Evolutionary conservation across 2,113 vertebrate species (phyloP).

Genomic region (Hepsetus odoe): DNA sequence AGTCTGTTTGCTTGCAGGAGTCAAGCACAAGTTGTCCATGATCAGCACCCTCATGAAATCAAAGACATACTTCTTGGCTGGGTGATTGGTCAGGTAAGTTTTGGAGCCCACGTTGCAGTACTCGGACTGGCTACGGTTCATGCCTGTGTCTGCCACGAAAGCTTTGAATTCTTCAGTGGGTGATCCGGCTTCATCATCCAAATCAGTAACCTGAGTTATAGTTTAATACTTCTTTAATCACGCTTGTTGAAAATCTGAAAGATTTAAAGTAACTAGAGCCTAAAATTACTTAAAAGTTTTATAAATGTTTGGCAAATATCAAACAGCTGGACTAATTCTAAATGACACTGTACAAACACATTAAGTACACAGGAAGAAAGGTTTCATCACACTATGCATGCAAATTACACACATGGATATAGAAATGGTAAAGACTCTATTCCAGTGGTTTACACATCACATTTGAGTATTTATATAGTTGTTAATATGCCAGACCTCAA

Average conservation of each 20-base stretch:
- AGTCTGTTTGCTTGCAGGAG: slow-evolving; percentile 95
- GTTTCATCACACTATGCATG: background rate
- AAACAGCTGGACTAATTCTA: background rate
- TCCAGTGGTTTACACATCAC: no score
- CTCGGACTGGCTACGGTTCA: slow-evolving; percentile 98
- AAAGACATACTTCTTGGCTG: slow-evolving; percentile 96
- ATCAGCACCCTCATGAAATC: slow-evolving; percentile 98
- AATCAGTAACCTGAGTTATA: slow-evolving; percentile 84
- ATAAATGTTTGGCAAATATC: background rate
- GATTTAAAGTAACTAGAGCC: background rate
- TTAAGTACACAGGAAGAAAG: background rate
- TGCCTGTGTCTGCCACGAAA: slow-evolving; percentile 89
- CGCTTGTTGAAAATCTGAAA: background rate
- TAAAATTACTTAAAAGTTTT: background rate
- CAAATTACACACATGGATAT: no score
- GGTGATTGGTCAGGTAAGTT: slow-evolving; percentile 97
- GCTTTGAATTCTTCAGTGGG: slow-evolving; percentile 97
- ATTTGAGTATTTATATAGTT: no score
- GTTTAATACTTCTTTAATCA: background rate
- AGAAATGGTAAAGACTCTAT: no score
- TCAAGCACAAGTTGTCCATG: slow-evolving; percentile 96
- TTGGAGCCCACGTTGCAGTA: slow-evolving; percentile 97
- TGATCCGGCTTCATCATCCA: slow-evolving; percentile 94
- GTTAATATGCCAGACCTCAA: no score
- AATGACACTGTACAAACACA: no score